These are phyloP conservation scores for Rousettus madagascariensis DNA, from an alignment of 2,797 vertebrate species.

Conservation along the genomic window DNA sequence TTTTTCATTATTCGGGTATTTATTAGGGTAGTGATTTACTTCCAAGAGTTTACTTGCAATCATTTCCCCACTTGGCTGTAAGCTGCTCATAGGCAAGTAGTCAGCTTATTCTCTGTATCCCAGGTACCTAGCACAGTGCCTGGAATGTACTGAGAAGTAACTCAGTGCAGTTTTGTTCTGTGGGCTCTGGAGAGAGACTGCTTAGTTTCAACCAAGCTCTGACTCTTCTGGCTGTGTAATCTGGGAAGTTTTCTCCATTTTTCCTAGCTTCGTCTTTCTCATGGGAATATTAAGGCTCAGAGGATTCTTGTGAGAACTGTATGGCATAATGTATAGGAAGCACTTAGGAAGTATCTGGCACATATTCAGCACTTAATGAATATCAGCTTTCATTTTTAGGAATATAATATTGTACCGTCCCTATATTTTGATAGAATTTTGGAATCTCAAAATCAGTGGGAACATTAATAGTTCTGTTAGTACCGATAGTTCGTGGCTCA, in stretches of 20 bases:
- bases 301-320: neutral
- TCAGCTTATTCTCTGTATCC: neutral
- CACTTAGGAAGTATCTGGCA: neutral
- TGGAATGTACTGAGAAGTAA: neutral
- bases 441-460: neutral
- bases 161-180: neutral
- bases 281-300: neutral
- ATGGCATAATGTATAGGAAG: neutral
- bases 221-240: neutral
- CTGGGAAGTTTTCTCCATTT: neutral
- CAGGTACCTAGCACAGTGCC: neutral
- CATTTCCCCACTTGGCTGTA: neutral
- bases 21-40: neutral
- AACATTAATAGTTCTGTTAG: neutral
- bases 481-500: neutral
- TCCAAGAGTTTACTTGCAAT: neutral
- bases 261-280: neutral
- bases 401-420: neutral
- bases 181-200: neutral
- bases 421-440: neutral
- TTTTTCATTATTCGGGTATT: neutral
- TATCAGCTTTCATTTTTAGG: neutral
- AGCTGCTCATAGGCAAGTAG: neutral
- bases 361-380: neutral
- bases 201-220: neutral